Evolutionary conservation across 2,888 invertebrate genomes (phyloP), one percentile per base, ranked within the genome.

Genomic region (Erebia epiphron): DNA sequence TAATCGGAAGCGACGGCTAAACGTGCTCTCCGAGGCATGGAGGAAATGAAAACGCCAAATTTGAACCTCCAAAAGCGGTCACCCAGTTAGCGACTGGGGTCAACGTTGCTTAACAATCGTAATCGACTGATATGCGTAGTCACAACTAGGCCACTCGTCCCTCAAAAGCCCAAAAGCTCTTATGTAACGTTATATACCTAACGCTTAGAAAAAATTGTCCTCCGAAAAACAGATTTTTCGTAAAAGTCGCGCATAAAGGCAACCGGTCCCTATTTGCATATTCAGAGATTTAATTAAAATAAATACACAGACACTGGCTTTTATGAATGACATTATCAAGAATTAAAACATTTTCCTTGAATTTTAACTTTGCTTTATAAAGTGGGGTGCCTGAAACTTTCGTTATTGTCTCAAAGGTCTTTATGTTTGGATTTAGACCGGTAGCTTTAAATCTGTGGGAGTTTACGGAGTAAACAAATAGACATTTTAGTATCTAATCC

Each of bases 281-380:
- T 73, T 74, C 73, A 73, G 73, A 72, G 73, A 75, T 74, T 75
- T 73, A 74, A 75, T 73, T 71, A 76, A 75, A 75, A 67, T 67
- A 70, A 67, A 70, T 70, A 69, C 69, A 69, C 58, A 43, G 69
- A 43, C 69, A 64, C 67, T 67, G 67, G 69, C 58, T 69, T 69
- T 69, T 69, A 65, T 69, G 69, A 69, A 69, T 69, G 69, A 69
- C 69, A 69, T 69, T 69, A 69, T 69, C 67, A 67, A 58, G 67
- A 67, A 67, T 58, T 54, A 57, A 67, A 67, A 67, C 58, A 67
- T 67, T 67, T 67, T 49, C 67, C 67, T 58, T 67, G 57, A 49
- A 67, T 46, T 57, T 67, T 67, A 58, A 67, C 67, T 67, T 67
- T 49, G 58, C 46, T 67, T 49, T 58, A 57, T 58, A 26, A 14